Conservation (phyloP, 2,113 vertebrate species). For the Myotis brandtii region DNA sequence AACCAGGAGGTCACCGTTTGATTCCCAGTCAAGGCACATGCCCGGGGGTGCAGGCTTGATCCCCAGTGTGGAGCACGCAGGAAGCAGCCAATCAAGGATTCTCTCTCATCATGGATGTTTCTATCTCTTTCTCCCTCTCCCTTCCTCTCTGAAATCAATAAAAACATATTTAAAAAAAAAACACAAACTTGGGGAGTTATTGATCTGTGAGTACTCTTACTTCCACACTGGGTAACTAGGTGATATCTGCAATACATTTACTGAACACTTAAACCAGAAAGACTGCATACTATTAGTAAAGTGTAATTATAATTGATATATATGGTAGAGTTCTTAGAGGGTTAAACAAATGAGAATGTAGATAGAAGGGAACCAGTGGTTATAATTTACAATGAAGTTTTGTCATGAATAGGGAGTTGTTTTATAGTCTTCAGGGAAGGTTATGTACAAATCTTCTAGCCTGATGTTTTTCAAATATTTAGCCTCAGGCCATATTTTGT, state of each 20-base stretch:
- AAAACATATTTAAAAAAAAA: too few species aligned
- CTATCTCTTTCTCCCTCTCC: too few species aligned
- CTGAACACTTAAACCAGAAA: constrained; percentile 15
- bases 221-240: neutral
- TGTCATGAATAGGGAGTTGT: neutral
- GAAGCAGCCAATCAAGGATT: too few species aligned
- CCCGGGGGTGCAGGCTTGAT: too few species aligned
- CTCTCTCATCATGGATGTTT: too few species aligned
- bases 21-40: too few species aligned
- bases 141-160: too few species aligned
- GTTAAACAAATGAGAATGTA: constrained; percentile 2
- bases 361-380: constrained; percentile 13
- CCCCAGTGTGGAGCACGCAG: accelerated
- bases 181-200: neutral
- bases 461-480: neutral
- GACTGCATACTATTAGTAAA: neutral
- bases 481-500: neutral
- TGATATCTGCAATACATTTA: neutral
- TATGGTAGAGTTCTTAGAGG: neutral
- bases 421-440: constrained; percentile 35
- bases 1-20: too few species aligned
- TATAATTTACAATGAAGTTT: neutral
- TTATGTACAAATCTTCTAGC: constrained; percentile 25
- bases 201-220: neutral
- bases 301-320: neutral